A percentile compares a stretch with the other conserved stretches of the same genome.
Conservation (phyloP, 1,140 invertebrate species). For the Penaeus japonicus region DNA sequence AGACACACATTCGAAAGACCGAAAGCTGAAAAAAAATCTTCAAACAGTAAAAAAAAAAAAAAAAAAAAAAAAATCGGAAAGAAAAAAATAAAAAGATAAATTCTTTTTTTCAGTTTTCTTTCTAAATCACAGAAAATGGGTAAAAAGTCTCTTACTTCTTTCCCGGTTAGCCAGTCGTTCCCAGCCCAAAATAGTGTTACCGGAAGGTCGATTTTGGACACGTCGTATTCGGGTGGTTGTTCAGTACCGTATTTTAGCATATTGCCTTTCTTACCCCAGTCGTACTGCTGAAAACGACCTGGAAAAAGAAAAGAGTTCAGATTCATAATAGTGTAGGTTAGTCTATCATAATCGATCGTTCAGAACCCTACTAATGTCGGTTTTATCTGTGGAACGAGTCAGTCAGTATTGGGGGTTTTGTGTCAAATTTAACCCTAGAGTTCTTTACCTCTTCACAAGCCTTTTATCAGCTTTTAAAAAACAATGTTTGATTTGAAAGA, state of each 20-base stretch:
- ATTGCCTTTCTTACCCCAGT: slow-evolving; percentile 64
- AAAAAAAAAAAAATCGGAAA: too few relatives aligned
- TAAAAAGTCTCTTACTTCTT: background rate
- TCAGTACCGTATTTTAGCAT: slow-evolving; percentile 64
- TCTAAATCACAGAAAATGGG: too few relatives aligned
- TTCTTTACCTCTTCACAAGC: background rate
- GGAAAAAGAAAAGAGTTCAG: background rate
- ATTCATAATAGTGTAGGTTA: too few relatives aligned
- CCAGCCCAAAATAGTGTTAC: slow-evolving; percentile 71
- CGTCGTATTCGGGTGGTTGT: slow-evolving; percentile 68
- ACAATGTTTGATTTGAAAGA: background rate
- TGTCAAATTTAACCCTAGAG: too few relatives aligned
- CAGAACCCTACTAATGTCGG: background rate
- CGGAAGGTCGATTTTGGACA: slow-evolving; percentile 68
- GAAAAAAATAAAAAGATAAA: too few relatives aligned
- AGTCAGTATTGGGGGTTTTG: too few relatives aligned
- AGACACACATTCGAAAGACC: too few relatives aligned
- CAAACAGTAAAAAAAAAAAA: too few relatives aligned
- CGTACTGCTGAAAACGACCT: slow-evolving; percentile 61
- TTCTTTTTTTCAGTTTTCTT: too few relatives aligned
- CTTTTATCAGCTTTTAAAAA: background rate
- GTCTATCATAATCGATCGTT: background rate
- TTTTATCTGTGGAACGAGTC: too few relatives aligned
- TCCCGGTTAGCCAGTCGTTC: slow-evolving; percentile 69
- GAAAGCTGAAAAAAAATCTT: too few relatives aligned